Conservation (phyloP, 2,113 vertebrate genomes). For the Lepus europaeus region DNA sequence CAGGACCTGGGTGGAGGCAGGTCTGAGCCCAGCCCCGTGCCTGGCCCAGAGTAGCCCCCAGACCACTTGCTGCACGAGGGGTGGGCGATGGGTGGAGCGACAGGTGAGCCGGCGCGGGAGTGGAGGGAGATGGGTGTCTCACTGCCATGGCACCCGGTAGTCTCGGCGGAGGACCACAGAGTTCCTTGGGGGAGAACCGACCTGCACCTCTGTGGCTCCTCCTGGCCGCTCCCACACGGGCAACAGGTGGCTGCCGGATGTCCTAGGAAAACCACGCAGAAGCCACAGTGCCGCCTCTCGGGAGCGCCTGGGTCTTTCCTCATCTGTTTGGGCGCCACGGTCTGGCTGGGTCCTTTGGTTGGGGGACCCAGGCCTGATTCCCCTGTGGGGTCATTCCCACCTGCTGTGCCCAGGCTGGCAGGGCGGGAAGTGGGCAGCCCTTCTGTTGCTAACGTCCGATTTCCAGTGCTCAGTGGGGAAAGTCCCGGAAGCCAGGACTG, state of each 20-base stretch:
- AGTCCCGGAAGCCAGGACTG: not conserved
- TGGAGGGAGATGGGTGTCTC: no score
- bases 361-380: not conserved
- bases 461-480: not conserved
- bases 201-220: rapidly evolving
- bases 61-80: rapidly evolving
- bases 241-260: no score
- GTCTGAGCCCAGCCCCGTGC: no score
- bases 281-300: rapidly evolving
- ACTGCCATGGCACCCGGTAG: rapidly evolving
- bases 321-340: rapidly evolving
- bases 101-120: rapidly evolving
- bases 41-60: rapidly evolving
- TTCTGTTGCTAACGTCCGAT: rapidly evolving
- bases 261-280: not conserved
- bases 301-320: not conserved
- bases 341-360: not conserved
- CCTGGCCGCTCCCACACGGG: no score
- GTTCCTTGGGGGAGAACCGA: rapidly evolving
- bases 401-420: rapidly evolving
- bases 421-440: rapidly evolving
- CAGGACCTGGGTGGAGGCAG: rapidly evolving
- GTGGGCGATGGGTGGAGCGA: no score
- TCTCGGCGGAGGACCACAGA: rapidly evolving
- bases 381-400: rapidly evolving